phyloP scores from a whole-genome alignment of 2,113 vertebrate species.

The Cebidichthys violaceus region DNA sequence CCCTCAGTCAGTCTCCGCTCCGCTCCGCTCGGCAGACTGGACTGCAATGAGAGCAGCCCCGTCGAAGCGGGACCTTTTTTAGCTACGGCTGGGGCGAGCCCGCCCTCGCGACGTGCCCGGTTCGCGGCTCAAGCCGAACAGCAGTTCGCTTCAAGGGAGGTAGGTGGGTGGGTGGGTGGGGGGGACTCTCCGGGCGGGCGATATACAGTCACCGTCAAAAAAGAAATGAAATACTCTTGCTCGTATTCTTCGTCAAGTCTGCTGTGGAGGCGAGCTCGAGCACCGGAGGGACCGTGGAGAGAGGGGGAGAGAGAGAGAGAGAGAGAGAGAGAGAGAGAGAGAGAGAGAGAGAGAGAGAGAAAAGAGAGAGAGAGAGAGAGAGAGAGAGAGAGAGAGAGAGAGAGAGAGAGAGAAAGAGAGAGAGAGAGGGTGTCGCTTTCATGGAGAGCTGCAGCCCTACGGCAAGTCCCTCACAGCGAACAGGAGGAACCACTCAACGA shows the following conservation, averaged over 20 bases:
- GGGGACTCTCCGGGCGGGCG: conserved; percentile 18
- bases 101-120: conserved; percentile 71
- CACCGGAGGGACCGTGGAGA: not conserved
- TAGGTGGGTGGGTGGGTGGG: not conserved
- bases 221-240: not conserved
- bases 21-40: conserved; percentile 76
- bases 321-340: not conserved
- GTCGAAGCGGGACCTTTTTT: conserved; percentile 79
- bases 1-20: conserved; percentile 57
- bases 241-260: not conserved
- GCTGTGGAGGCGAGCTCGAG: conserved; percentile 9
- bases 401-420: no score
- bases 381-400: conserved; percentile 1
- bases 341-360: conserved; percentile 1
- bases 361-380: not conserved
- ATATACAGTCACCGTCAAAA: not conserved
- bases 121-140: conserved; percentile 7
- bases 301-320: not conserved
- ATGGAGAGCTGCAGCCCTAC: not conserved
- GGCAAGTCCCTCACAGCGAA: conserved; percentile 19
- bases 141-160: conserved; percentile 19
- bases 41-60: conserved; percentile 79
- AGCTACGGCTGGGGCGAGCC: conserved; percentile 65
- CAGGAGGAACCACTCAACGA: not conserved
- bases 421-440: conserved; percentile 6